phyloP scores from a whole-genome alignment of 2,113 vertebrate genomes.

The Isichthys henryi region DNA sequence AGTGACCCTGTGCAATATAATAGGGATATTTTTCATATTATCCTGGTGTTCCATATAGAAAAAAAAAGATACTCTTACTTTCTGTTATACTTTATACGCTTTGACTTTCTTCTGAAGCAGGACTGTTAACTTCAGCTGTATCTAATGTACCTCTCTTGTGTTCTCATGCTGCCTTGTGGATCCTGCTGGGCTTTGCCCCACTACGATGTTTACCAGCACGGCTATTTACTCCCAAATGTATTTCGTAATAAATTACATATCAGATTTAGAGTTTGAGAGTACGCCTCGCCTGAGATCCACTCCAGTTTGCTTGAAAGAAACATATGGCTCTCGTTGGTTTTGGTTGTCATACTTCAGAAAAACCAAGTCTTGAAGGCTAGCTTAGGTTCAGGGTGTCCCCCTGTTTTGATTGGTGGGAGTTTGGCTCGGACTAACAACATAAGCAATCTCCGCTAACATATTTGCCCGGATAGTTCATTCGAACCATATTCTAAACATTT shows the following conservation, averaged over 20 bases:
- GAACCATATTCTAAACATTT: not conserved
- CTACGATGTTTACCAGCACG: not conserved
- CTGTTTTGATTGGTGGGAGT: not conserved
- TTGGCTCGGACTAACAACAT: not conserved
- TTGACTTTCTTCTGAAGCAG: not conserved
- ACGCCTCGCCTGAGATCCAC: not conserved
- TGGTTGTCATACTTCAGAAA: not conserved
- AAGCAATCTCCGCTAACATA: not conserved
- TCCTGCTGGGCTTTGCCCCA: not conserved
- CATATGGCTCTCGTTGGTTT: not conserved
- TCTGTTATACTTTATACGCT: not conserved
- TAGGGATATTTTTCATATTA: not conserved
- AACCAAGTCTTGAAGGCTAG: not conserved
- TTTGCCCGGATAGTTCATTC: not conserved
- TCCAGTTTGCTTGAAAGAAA: not conserved
- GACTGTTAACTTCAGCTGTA: not conserved
- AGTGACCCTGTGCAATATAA: not conserved
- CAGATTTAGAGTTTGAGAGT: not conserved
- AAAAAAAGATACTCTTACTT: not conserved
- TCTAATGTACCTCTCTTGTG: not conserved
- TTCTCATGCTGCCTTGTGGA: not conserved
- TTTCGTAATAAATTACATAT: slow-evolving; percentile 1
- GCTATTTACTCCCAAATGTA: not conserved
- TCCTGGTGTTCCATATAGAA: not conserved
- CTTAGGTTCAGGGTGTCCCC: not conserved